Conservation (phyloP, 2,888 invertebrate species). For the Acanthococcus lagerstroemiae region DNA sequence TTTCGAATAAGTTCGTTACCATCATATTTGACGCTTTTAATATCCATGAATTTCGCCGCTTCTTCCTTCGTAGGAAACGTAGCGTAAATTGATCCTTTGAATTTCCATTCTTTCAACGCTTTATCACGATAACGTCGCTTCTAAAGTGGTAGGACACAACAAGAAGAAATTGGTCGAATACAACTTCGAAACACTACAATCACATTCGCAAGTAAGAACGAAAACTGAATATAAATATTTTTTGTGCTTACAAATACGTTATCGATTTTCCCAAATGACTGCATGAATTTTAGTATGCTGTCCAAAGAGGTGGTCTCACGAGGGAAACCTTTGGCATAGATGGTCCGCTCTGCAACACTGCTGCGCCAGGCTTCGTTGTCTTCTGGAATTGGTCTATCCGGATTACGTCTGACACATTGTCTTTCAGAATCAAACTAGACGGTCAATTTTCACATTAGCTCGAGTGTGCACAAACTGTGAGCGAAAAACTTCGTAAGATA, state of each 20-base stretch:
- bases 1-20: slow-evolving; percentile 55
- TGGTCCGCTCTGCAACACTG: slow-evolving; percentile 61
- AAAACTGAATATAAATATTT: neutral
- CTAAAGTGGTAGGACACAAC: slow-evolving; percentile 38
- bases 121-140: slow-evolving; percentile 52
- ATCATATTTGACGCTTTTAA: slow-evolving; percentile 56
- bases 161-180: neutral
- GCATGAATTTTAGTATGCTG: slow-evolving; percentile 40
- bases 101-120: slow-evolving; percentile 50
- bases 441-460: too few species aligned
- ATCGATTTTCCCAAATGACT: slow-evolving; percentile 18
- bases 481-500: neutral
- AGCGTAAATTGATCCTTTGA: slow-evolving; percentile 88
- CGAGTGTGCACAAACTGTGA: slow-evolving; percentile 35
- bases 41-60: slow-evolving; percentile 65
- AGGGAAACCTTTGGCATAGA: slow-evolving; percentile 82
- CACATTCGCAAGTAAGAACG: neutral
- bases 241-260: slow-evolving; percentile 13
- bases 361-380: slow-evolving; percentile 72
- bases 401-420: slow-evolving; percentile 49
- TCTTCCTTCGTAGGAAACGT: slow-evolving; percentile 72
- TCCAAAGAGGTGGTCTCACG: slow-evolving; percentile 53
- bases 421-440: slow-evolving; percentile 56
- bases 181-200: slow-evolving; percentile 35
- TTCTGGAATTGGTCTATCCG: slow-evolving; percentile 67